Conservation (phyloP, 2,888 invertebrate species). For the Ischnura elegans region DNA sequence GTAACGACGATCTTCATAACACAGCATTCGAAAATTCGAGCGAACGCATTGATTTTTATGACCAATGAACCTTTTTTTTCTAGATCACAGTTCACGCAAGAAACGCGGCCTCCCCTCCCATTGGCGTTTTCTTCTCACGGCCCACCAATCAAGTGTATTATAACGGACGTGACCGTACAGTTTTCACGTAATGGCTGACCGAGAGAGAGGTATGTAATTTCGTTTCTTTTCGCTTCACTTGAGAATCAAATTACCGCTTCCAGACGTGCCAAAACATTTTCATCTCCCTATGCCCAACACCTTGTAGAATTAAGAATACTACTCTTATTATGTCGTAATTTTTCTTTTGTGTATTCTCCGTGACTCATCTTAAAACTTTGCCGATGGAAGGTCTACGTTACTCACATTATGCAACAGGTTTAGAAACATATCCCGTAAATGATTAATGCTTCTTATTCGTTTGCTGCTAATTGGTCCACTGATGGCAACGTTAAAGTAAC, state of each 20-base stretch:
- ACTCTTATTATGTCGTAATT: conserved; percentile 6
- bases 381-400: background rate
- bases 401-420: too few species aligned
- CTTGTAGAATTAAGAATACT: conserved; percentile 42
- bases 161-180: conserved; percentile 36
- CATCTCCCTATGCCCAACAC: conserved; percentile 54
- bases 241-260: conserved; percentile 55
- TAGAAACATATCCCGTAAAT: too few species aligned
- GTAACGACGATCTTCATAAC: background rate
- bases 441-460: too few species aligned
- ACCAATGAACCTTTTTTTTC: background rate
- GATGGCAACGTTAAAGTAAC: too few species aligned
- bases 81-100: background rate
- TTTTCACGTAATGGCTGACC: conserved; percentile 54
- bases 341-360: background rate
- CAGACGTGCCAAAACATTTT: conserved; percentile 63
- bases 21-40: background rate
- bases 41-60: background rate
- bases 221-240: conserved; percentile 63
- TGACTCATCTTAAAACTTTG: background rate
- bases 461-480: too few species aligned
- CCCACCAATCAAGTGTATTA: conserved; percentile 59
- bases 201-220: conserved; percentile 48
- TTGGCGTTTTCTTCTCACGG: background rate
- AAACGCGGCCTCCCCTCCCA: background rate